Base-by-base conservation (phyloP, 2,888 invertebrate genomes). In the Tridacna crocea region DNA sequence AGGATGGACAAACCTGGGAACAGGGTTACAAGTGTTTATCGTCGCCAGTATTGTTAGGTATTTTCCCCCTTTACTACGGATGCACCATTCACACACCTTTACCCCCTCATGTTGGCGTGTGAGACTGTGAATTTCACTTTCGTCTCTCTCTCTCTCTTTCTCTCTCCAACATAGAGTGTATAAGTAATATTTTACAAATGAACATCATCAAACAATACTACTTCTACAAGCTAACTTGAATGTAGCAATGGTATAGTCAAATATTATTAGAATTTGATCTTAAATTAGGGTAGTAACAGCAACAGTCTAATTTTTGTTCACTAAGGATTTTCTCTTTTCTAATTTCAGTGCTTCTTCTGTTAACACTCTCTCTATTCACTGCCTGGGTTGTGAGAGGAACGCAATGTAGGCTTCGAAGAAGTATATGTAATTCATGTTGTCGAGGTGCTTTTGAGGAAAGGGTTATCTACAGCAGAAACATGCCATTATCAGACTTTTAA, bases 261-360 rank as follows among this genome's bases (percentile, higher is more conserved):
- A 36, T 36, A 36, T 36, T 36, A 36, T 36, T 36, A 36, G 36
- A 36, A 36, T 36, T 36, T 4, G 36, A 36, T 36, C 36, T 36
- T 61, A 22, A 61, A 55, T 22, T 61, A 22, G n/a, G 22, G n/a
- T 61, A 61, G 24, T 61, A 22, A n/a, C n/a, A 24, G 61, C 61
- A 61, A n/a, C 24, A 61, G 24, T 22, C 22, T 61, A 24, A 61
- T 61, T 22, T 61, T 61, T 61, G 61, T 61, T 61, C 24, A 61
- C 61, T 61, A n/a, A 61, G 24, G 24, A 61, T 61, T 22, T 61
- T 24, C 61, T 61, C 61, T 61, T 24, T 61, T 61, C 61, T n/a
- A 22, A 61, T 61, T 61, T 61, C 61, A 61, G 61, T 61, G 61
- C 61, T 61, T 61, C 61, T 61, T 61, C 61, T 61, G 24, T 22